Evolutionary conservation across 1,140 invertebrate species (phyloP).

Genomic region (Pseudoatta argentina): DNA sequence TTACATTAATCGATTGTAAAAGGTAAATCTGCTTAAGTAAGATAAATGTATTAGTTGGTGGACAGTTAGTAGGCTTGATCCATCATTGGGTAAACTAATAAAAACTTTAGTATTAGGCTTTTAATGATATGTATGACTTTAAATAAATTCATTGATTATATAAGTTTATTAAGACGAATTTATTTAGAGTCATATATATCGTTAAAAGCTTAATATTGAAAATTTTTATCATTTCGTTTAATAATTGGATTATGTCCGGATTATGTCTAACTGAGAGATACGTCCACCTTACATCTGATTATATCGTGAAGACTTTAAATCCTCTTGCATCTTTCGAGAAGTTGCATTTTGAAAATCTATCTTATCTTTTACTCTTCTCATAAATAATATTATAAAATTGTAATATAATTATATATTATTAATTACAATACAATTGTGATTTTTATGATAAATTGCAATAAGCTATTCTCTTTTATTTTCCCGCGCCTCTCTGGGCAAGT

Average conservation of each 20-base stretch:
- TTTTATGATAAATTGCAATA: not conserved
- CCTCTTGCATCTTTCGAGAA: not conserved
- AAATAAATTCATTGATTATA: too few relatives aligned
- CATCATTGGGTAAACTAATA: too few relatives aligned
- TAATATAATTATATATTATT: not conserved
- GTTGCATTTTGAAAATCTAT: not conserved
- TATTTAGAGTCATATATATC: too few relatives aligned
- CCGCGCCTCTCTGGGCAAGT: slow-evolving; percentile 7
- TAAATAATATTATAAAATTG: not conserved
- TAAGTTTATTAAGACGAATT: too few relatives aligned
- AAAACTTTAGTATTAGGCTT: too few relatives aligned
- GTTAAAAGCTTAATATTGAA: too few relatives aligned
- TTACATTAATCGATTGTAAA: slow-evolving; percentile 33
- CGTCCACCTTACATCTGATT: not conserved
- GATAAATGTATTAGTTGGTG: too few relatives aligned
- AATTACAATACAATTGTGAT: slow-evolving; percentile 9
- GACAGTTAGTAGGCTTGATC: too few relatives aligned
- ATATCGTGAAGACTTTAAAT: not conserved
- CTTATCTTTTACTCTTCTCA: not conserved
- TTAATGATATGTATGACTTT: too few relatives aligned
- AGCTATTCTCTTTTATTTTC: slow-evolving; percentile 10
- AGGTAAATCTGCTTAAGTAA: not conserved
- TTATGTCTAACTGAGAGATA: too few relatives aligned
- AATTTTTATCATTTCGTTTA: too few relatives aligned
- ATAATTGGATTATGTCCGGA: too few relatives aligned